Conservation (phyloP, 2,888 invertebrate species). For the Psococerastis gibbosa region DNA sequence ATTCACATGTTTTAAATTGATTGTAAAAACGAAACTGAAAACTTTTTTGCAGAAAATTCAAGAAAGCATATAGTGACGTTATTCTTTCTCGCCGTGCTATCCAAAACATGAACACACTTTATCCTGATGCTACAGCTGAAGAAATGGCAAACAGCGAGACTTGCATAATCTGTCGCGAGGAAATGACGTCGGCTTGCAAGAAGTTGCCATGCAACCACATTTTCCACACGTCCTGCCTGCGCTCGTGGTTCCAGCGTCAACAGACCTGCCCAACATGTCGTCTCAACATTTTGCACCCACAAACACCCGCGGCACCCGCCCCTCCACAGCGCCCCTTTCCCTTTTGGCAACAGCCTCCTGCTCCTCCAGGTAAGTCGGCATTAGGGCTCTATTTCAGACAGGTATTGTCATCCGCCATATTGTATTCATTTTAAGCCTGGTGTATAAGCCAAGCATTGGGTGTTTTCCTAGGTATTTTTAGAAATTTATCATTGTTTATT, state of each 20-base stretch:
- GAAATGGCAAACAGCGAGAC: conserved; percentile 87
- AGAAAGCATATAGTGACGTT: conserved; percentile 93
- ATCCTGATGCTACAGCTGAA: conserved; percentile 86
- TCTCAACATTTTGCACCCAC: conserved; percentile 51
- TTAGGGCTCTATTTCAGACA: too few relatives aligned
- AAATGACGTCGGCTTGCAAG: conserved; percentile 69
- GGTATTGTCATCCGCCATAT: too few relatives aligned
- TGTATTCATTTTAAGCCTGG: too few relatives aligned
- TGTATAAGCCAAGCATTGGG: too few relatives aligned
- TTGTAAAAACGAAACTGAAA: too few relatives aligned
- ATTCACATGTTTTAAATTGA: too few relatives aligned
- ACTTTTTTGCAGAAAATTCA: conserved; percentile 62
- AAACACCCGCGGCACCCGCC: conserved; percentile 26
- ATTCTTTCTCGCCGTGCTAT: conserved; percentile 92
- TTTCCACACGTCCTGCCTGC: conserved; percentile 92
- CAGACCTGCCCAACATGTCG: conserved; percentile 99
- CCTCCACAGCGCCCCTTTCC: conserved; percentile 20
- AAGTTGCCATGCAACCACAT: conserved; percentile 98
- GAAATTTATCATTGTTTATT: too few relatives aligned
- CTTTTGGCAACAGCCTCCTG: conserved; percentile 18
- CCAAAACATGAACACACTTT: conserved; percentile 93
- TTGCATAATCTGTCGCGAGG: conserved; percentile 94
- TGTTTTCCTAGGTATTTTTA: too few relatives aligned
- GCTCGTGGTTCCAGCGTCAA: conserved; percentile 99
- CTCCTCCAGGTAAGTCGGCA: conserved; percentile 17